Evolutionary conservation across 2,888 invertebrate species (phyloP), one percentile per base, ranked within the genome.

Genomic region (Apeira syringaria): DNA sequence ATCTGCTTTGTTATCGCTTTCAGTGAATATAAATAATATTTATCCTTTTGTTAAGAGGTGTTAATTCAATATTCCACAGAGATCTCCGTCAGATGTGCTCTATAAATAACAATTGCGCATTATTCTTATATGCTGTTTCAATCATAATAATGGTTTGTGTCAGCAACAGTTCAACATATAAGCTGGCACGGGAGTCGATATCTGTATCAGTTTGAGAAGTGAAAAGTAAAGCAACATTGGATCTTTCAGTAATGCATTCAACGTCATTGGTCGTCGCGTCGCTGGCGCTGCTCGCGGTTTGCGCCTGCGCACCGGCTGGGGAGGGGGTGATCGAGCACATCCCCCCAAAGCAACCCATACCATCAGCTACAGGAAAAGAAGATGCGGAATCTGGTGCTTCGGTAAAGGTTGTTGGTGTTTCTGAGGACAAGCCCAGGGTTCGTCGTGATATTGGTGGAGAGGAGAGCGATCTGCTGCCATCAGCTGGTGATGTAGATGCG

Each of bases 291-390:
- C 64, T 85, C 50, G 85, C 74, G 59, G 69, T 59, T 32, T 88
- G 81, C 86, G 73, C 59, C 0, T 77, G 83, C 85, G 80, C 80
- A 24, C 85, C 87, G 45, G 61, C 49, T 49, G 74, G 60, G 42
- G 68, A 68, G 64, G 81, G 83, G 50, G 83, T 79, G 75, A 86
- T 88, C 68, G 78, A 87, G 65, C 80, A 76, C 68, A 85, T 88
- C 53, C 84, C 83, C 17, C 66, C 59, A 81, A 88, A 80, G 62
- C 68, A 50, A 58, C 71, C 56, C 85, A 89, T 71, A 88, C 89
- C 75, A 67, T 87, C 78, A 86, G 81, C 61, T 88, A 88, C 69
- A 71, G 81, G 67, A 77, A 78, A 64, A 74, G 74, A 68, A 68
- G 79, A 46, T 81, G 78, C 61, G 79, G 76, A 17, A 26, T 87